These are phyloP conservation scores for Falco concolor DNA, from an alignment of 2,797 vertebrate genomes.

Conservation along the genomic window DNA sequence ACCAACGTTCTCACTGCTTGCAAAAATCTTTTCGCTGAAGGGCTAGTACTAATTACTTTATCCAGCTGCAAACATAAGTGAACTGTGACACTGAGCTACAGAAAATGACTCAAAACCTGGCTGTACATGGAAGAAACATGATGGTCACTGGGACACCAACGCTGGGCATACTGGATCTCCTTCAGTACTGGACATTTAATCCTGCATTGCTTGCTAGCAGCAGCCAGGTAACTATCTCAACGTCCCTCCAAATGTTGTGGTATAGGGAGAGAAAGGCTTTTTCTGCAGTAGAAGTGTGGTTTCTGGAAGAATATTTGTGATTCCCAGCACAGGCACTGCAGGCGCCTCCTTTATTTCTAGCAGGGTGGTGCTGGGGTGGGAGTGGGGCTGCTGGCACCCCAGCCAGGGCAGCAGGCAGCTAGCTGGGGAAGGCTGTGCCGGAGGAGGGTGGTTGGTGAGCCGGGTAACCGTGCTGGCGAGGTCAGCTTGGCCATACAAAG, in stretches of 20 bases:
- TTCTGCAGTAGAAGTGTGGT: background rate
- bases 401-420: background rate
- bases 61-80: background rate
- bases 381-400: background rate
- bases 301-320: background rate
- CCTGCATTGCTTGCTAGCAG: background rate
- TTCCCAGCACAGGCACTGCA: background rate
- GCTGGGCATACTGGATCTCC: background rate
- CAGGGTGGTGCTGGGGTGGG: background rate
- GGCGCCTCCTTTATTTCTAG: background rate
- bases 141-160: background rate
- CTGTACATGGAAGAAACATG: background rate
- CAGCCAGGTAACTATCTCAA: background rate
- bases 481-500: background rate
- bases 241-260: background rate
- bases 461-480: accelerated
- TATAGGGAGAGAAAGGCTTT: background rate
- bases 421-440: background rate
- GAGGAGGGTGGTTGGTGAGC: background rate
- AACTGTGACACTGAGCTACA: background rate
- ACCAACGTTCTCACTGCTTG: background rate
- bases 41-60: background rate
- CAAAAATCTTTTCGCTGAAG: background rate
- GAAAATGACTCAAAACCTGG: background rate
- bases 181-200: background rate